Evolutionary conservation across 2,113 vertebrate genomes (phyloP), one percentile per base, ranked within the genome.

Genomic region (Aptenodytes patagonicus): DNA sequence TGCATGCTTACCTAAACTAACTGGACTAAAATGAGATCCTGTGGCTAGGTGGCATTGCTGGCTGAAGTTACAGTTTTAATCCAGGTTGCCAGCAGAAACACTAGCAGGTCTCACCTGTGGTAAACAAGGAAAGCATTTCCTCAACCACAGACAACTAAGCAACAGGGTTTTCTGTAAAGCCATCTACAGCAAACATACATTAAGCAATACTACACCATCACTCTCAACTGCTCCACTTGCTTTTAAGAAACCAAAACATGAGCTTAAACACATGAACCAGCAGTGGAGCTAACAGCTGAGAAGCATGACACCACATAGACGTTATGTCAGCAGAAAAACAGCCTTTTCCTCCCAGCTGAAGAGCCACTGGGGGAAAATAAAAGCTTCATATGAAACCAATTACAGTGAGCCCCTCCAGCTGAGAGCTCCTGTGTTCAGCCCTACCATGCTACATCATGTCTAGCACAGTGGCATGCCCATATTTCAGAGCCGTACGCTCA

Each of bases 401-500:
- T 62, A 29, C 12, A 68, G 40, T 4, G 11, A 76, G 26, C 5
- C 29, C 28, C 52, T 66, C 46, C 34, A 58, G 49, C 44, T 13
- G 32, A 38, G 32, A 19, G 66, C 47, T 60, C 44, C 52, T 2
- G 0, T 3, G 38, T 7, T n/a, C 72, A 24, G 25, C 42, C 55
- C 47, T 36, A 8, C 42, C 18, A 3, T 4, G 26, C 66, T 55
- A 17, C 7, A 4, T 34, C 40, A 55, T 0, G 4, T 9, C 66
- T 44, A 24, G n/a, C 54, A 13, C 4, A 8, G 58, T 6, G 25
- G n/a, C 38, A n/a, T 40, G 40, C 17, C 44, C 5, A 0, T 28
- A n/a, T 38, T 65, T 71, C 47, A 29, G 57, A 83, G 69, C n/a
- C 1, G 0, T 11, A 4, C 2, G 0, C 18, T 32, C 55, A 20